Evolutionary conservation across 2,797 vertebrate genomes (phyloP).

Genomic region (Pristis pectinata): DNA sequence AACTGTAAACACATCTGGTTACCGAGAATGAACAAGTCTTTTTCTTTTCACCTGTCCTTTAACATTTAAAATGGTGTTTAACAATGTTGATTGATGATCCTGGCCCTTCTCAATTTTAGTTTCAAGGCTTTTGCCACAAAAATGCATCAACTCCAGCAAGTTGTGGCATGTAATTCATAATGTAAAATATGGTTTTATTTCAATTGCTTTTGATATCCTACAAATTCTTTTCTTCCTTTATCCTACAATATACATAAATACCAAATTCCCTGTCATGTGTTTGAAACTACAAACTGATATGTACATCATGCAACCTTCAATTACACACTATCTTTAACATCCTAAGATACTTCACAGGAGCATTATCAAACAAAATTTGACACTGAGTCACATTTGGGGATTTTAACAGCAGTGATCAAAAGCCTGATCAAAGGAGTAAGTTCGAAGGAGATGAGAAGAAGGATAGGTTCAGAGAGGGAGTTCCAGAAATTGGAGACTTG

Average conservation of each 20-base stretch:
- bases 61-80: slow-evolving; percentile 33
- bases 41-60: slow-evolving; percentile 31
- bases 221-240: neutral
- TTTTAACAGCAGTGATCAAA: neutral
- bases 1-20: slow-evolving; percentile 31
- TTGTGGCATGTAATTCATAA: neutral
- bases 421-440: neutral
- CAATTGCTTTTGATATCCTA: neutral
- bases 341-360: neutral
- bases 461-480: neutral
- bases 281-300: neutral
- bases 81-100: slow-evolving; percentile 19
- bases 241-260: neutral
- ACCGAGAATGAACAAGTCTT: slow-evolving; percentile 19
- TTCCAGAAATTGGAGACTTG: neutral
- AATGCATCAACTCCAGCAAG: neutral
- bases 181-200: neutral
- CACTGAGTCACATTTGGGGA: neutral
- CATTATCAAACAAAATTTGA: neutral
- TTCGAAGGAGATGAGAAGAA: neutral
- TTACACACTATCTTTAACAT: neutral
- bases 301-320: neutral
- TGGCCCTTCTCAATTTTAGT: neutral
- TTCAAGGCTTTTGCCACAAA: neutral
- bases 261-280: neutral